These are phyloP conservation scores for Drosophila rellima DNA, from an alignment of 2,888 invertebrate species.

Conservation along the genomic window DNA sequence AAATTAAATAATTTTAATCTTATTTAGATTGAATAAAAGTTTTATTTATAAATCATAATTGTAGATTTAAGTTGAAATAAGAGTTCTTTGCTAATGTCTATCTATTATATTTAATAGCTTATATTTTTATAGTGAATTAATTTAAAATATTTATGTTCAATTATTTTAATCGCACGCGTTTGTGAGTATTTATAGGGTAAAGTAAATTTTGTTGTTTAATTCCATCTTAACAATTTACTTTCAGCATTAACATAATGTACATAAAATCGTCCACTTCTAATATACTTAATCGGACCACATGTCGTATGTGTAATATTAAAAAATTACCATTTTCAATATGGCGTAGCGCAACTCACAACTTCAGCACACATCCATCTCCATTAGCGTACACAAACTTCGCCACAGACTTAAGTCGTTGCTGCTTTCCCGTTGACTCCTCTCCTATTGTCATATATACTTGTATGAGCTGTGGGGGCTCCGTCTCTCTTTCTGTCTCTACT, in stretches of 20 bases:
- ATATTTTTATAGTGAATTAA: too few species aligned
- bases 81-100: too few species aligned
- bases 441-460: slow-evolving; percentile 4
- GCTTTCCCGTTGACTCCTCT: background rate
- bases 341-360: slow-evolving; percentile 46
- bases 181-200: background rate
- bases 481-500: background rate
- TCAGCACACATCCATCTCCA: slow-evolving; percentile 71
- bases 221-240: too few species aligned
- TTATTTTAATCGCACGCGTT: too few species aligned
- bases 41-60: too few species aligned
- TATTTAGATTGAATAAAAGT: too few species aligned
- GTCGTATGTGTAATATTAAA: slow-evolving; percentile 68
- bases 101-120: too few species aligned
- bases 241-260: slow-evolving; percentile 3
- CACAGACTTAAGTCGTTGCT: slow-evolving; percentile 43
- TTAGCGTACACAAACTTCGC: slow-evolving; percentile 74
- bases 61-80: too few species aligned
- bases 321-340: slow-evolving; percentile 68
- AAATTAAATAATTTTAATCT: too few species aligned
- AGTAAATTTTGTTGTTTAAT: too few species aligned
- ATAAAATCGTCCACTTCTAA: slow-evolving; percentile 18
- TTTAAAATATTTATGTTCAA: too few species aligned
- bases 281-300: slow-evolving; percentile 41
- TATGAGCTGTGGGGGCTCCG: slow-evolving; percentile 32